These are phyloP conservation scores for Ginglymostoma cirratum DNA, from an alignment of 2,113 vertebrate genomes.

Conservation along the genomic window DNA sequence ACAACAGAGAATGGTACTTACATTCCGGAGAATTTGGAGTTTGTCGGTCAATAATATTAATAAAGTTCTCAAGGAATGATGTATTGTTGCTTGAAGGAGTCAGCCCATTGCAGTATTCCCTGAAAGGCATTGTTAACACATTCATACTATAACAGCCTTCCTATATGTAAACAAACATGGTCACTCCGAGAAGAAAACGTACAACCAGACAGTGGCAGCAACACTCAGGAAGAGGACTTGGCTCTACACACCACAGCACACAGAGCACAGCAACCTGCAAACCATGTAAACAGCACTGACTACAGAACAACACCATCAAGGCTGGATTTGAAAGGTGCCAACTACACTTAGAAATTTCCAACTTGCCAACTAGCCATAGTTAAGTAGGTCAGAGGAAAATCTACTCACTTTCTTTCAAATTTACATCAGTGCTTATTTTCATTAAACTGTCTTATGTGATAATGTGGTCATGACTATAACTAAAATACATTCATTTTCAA, in stretches of 20 bases:
- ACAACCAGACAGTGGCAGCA: background rate
- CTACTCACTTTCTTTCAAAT: background rate
- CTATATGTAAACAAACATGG: background rate
- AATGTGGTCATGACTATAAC: background rate
- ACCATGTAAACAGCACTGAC: background rate
- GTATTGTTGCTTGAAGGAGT: slow-evolving; percentile 86
- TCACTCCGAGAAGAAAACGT: background rate
- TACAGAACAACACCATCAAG: background rate
- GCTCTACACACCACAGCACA: slow-evolving; percentile 15
- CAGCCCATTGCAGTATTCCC: slow-evolving; percentile 87
- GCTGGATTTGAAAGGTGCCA: background rate
- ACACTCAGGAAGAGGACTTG: background rate
- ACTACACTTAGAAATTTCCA: background rate
- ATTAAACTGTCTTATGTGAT: background rate
- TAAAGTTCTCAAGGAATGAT: slow-evolving; percentile 87
- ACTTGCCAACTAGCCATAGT: background rate
- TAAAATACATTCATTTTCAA: background rate
- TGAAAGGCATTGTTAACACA: slow-evolving; percentile 54
- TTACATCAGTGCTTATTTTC: background rate
- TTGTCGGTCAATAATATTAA: slow-evolving; percentile 79
- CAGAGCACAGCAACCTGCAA: slow-evolving; percentile 11
- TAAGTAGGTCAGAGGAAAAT: background rate
- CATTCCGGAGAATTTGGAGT: slow-evolving; percentile 76
- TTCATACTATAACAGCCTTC: slow-evolving; percentile 4
- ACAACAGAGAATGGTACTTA: slow-evolving; percentile 61